These are phyloP conservation scores for Calephelis perditalis DNA, from an alignment of 2,888 invertebrate genomes.

Conservation along the genomic window DNA sequence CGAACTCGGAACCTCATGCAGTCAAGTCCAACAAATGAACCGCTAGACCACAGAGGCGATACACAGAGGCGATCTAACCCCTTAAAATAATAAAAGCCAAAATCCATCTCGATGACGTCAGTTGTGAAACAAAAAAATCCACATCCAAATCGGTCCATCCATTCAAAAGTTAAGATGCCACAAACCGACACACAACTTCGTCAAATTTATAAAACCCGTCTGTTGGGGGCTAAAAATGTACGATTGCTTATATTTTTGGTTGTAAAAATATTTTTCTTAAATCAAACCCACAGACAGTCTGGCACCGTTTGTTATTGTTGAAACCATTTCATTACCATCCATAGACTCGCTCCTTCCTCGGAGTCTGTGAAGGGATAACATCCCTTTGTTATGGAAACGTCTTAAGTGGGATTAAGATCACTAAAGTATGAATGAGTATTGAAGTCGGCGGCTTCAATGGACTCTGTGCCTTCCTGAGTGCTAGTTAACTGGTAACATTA, in stretches of 20 bases:
- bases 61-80: too few relatives aligned
- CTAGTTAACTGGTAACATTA: neutral
- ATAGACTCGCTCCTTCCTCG: conserved; percentile 35
- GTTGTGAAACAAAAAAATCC: too few relatives aligned
- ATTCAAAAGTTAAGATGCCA: too few relatives aligned
- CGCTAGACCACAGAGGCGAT: too few relatives aligned
- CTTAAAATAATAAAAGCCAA: too few relatives aligned
- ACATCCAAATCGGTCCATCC: too few relatives aligned
- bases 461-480: neutral
- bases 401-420: conserved; percentile 50
- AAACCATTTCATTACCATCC: conserved; percentile 6
- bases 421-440: conserved; percentile 14
- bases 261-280: conserved; percentile 1
- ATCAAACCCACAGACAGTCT: conserved; percentile 1
- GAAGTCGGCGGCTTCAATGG: conserved; percentile 1
- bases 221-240: too few relatives aligned
- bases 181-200: too few relatives aligned
- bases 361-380: conserved; percentile 55
- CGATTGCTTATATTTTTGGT: neutral
- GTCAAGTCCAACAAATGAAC: too few relatives aligned
- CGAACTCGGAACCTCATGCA: too few relatives aligned
- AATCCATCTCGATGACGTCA: too few relatives aligned
- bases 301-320: conserved; percentile 6
- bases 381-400: conserved; percentile 47
- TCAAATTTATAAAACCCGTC: too few relatives aligned